Evolutionary conservation across 2,113 vertebrate species (phyloP).

Genomic region (Aix galericulata): DNA sequence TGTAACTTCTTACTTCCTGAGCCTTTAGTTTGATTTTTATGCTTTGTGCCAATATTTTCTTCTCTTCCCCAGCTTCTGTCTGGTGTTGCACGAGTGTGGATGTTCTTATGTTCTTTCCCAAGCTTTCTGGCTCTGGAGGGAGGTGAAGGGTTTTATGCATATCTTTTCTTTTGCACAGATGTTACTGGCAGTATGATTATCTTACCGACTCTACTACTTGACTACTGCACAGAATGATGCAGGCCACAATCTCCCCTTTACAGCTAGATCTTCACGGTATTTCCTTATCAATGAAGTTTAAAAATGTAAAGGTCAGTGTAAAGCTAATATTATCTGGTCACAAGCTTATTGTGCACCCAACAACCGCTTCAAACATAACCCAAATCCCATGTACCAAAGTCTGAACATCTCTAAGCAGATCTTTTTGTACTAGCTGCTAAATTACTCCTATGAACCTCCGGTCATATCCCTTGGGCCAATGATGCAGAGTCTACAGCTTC

Average conservation of each 20-base stretch:
- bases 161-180: neutral
- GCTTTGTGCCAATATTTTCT: neutral
- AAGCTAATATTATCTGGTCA: neutral
- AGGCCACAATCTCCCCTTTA: neutral
- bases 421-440: neutral
- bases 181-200: neutral
- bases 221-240: accelerated
- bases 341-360: neutral
- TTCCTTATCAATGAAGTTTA: neutral
- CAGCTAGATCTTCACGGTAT: neutral
- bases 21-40: neutral
- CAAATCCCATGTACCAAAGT: neutral
- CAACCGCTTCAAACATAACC: neutral
- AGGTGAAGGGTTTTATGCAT: neutral
- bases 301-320: neutral
- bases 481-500: neutral
- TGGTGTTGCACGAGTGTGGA: neutral
- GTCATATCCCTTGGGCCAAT: neutral
- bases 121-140: neutral
- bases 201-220: neutral
- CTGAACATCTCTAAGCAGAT: neutral
- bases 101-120: neutral
- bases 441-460: neutral
- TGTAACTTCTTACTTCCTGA: neutral
- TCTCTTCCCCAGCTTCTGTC: neutral